Percentiles rank a stretch among this genome's conserved stretches.
Evolutionary conservation across 2,888 invertebrate species (phyloP).

Genomic region (Falcaria lacertinaria): DNA sequence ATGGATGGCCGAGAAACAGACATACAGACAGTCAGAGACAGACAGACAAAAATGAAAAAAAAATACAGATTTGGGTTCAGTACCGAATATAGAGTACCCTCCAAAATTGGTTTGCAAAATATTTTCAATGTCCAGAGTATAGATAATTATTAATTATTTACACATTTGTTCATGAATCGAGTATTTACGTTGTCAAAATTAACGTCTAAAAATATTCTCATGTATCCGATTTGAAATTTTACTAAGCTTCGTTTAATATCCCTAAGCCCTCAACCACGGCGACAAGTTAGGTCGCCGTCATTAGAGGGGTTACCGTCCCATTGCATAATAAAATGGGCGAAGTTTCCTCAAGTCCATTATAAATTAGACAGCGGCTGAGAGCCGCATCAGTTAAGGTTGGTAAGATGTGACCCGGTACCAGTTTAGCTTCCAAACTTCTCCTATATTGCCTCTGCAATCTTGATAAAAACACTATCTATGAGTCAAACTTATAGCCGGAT

Average conservation of each 20-base stretch:
- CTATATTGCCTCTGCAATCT: conserved; percentile 69
- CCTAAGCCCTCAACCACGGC: conserved; percentile 62
- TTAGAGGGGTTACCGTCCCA: conserved; percentile 77
- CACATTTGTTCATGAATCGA: too few species aligned
- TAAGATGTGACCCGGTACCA: conserved; percentile 76
- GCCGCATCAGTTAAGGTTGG: conserved; percentile 79
- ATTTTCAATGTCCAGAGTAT: too few species aligned
- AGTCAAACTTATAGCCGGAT: conserved; percentile 70
- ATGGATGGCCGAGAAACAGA: too few species aligned
- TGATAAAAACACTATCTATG: conserved; percentile 76
- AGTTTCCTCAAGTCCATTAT: conserved; percentile 80
- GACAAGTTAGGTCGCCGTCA: conserved; percentile 71
- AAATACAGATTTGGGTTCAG: too few species aligned
- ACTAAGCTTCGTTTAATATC: conserved; percentile 68
- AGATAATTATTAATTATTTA: too few species aligned
- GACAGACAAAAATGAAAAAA: too few species aligned
- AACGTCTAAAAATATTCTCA: not conserved
- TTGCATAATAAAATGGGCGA: conserved; percentile 79
- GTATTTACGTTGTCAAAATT: not conserved
- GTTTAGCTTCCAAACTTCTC: conserved; percentile 66
- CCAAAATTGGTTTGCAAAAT: too few species aligned
- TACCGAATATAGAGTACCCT: too few species aligned
- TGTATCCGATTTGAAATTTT: conserved; percentile 12
- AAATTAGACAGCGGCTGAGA: conserved; percentile 77
- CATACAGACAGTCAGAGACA: too few species aligned